phyloP scores from a whole-genome alignment of 92 coral and sea anemone species.

The Plumapathes pennacea region DNA sequence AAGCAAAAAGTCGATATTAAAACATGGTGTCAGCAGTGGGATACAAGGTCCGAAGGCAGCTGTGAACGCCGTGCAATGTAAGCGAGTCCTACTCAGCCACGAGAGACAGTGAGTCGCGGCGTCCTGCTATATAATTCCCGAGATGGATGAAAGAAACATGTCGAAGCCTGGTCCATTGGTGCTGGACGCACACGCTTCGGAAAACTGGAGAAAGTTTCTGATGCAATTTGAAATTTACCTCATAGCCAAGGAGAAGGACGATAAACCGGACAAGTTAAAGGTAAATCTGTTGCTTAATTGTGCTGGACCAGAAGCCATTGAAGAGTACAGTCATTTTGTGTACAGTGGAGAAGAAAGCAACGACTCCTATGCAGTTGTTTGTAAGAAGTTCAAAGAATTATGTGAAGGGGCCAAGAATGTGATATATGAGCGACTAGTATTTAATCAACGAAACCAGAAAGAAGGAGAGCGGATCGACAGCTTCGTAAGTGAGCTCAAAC shows the following conservation, averaged over 20 bases:
- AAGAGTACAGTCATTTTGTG: slow-evolving; percentile 51
- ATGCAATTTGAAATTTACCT: slow-evolving; percentile 51
- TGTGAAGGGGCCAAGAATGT: slow-evolving; percentile 50
- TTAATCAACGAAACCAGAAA: slow-evolving; percentile 55
- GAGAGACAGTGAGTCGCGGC: too few relatives aligned
- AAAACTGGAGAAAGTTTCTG: slow-evolving; percentile 55
- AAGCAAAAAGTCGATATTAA: too few relatives aligned
- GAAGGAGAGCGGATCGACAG: slow-evolving; percentile 55
- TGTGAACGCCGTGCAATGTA: too few relatives aligned
- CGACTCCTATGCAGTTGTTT: slow-evolving; percentile 28
- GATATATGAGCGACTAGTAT: slow-evolving; percentile 46
- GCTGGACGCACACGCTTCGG: slow-evolving; percentile 44
- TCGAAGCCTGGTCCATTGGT: slow-evolving; percentile 35
- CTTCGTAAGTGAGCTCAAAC: slow-evolving; percentile 56
- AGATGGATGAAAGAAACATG: too few relatives aligned
- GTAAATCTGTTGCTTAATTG: slow-evolving; percentile 51
- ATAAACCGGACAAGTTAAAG: slow-evolving; percentile 33
- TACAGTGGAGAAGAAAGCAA: slow-evolving; percentile 24
- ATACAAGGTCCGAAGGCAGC: too few relatives aligned
- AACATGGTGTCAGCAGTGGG: too few relatives aligned
- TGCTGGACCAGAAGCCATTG: slow-evolving; percentile 55
- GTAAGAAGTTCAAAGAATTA: slow-evolving; percentile 39
- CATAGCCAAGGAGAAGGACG: slow-evolving; percentile 33
- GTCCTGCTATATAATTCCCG: too few relatives aligned
- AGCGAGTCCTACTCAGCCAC: too few relatives aligned